These are phyloP conservation scores for Luffia ferchaultella DNA, from an alignment of 2,888 invertebrate species.

Conservation along the genomic window DNA sequence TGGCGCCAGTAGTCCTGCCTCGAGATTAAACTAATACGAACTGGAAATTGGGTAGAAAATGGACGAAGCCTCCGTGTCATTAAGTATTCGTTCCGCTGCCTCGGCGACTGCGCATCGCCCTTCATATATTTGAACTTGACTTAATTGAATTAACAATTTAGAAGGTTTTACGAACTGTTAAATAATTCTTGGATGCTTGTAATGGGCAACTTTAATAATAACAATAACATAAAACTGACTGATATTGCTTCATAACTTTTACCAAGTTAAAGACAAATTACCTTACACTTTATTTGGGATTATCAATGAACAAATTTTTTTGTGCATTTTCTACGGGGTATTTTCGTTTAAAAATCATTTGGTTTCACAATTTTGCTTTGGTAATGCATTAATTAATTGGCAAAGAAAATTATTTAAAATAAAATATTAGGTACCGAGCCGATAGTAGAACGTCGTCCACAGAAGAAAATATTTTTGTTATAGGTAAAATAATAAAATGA, in stretches of 20 bases:
- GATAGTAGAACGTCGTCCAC: no score
- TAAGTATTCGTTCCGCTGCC: slow-evolving; percentile 56
- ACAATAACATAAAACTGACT: slow-evolving; percentile 49
- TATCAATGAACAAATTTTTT: no score
- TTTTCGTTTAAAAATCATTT: no score
- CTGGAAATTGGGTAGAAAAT: slow-evolving; percentile 67
- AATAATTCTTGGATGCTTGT: slow-evolving; percentile 46
- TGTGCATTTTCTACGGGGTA: no score
- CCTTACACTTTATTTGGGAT: no score
- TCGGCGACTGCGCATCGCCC: slow-evolving; percentile 30
- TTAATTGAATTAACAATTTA: slow-evolving; percentile 62
- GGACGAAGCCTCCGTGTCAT: slow-evolving; percentile 60
- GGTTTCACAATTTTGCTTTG: no score
- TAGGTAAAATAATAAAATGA: no score
- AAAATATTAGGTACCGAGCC: no score
- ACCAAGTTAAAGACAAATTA: slow-evolving; percentile 20
- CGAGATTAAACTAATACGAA: slow-evolving; percentile 66
- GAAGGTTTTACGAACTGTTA: slow-evolving; percentile 51
- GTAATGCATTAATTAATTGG: no score
- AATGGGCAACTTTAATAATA: slow-evolving; percentile 50
- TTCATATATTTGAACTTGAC: slow-evolving; percentile 57
- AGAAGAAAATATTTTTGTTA: no score
- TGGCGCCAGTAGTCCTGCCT: slow-evolving; percentile 65
- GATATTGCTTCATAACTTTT: slow-evolving; percentile 38
- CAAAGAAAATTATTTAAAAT: no score